Conservation (phyloP, 2,888 invertebrate genomes). For the Drosophila peninsularis region DNA sequence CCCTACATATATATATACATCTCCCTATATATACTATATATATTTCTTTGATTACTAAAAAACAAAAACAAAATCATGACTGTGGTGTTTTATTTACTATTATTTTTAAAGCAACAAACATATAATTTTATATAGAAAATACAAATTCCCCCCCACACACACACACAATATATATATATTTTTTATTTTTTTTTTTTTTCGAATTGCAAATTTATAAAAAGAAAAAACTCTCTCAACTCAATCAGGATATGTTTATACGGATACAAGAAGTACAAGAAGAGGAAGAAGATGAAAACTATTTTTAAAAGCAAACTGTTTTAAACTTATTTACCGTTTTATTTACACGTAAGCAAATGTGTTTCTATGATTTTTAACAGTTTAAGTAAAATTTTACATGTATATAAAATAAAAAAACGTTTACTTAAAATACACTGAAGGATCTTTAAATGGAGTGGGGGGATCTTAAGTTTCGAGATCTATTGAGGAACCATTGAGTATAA, state of each 20-base stretch:
- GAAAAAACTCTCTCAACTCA: not conserved
- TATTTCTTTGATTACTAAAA: slow-evolving; percentile 59
- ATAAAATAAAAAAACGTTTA: slow-evolving; percentile 63
- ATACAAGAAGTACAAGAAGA: not conserved
- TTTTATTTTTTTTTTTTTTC: slow-evolving; percentile 14
- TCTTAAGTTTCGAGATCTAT: no score
- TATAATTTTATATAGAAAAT: slow-evolving; percentile 41
- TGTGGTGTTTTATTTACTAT: slow-evolving; percentile 82
- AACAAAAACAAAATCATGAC: slow-evolving; percentile 71
- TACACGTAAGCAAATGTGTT: slow-evolving; percentile 68
- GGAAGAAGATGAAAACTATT: slow-evolving; percentile 11
- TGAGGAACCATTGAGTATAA: no score
- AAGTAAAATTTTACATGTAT: slow-evolving; percentile 70
- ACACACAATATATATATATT: not conserved
- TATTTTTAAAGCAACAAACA: slow-evolving; percentile 63
- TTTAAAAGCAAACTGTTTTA: slow-evolving; percentile 36
- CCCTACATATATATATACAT: slow-evolving; percentile 19
- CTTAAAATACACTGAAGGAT: slow-evolving; percentile 26
- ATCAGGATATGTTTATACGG: slow-evolving; percentile 12
- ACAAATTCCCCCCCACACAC: slow-evolving; percentile 21
- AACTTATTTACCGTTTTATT: slow-evolving; percentile 38
- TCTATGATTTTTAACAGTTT: slow-evolving; percentile 61
- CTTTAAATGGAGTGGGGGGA: not conserved
- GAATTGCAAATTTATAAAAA: not conserved
- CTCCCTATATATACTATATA: slow-evolving; percentile 9